phyloP scores from a whole-genome alignment of 2,113 vertebrate genomes.

The Rhadina sibilatrix region DNA sequence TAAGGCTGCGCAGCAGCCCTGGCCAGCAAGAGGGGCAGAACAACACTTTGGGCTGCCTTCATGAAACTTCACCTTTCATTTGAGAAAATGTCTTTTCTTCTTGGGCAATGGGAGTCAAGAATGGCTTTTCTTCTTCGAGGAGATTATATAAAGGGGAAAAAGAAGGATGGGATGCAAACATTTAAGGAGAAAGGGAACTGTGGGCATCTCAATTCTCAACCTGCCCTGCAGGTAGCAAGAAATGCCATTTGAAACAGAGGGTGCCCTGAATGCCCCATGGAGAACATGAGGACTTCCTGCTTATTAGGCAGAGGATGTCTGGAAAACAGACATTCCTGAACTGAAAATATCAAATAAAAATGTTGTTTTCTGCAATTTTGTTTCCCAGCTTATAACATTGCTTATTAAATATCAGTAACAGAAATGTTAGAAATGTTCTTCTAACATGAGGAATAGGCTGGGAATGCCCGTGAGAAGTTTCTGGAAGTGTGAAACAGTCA shows the following conservation, averaged over 20 bases:
- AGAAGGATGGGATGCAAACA: not conserved
- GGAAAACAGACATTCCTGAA: not conserved
- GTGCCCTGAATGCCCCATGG: not conserved
- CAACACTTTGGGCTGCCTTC: not conserved
- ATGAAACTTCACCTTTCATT: not conserved
- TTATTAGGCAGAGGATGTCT: not conserved
- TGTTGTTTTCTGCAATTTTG: not conserved
- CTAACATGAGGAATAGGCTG: not conserved
- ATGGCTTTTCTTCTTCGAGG: not conserved
- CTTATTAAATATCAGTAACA: not conserved
- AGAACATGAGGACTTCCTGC: not conserved
- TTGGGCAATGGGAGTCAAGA: not conserved
- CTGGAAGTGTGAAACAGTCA: not conserved
- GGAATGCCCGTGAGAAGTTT: not conserved
- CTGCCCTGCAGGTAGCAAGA: not conserved
- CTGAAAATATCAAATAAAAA: not conserved
- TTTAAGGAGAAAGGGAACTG: not conserved
- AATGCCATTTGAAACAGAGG: not conserved
- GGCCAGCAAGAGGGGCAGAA: conserved; percentile 12
- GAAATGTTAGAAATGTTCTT: too few species aligned
- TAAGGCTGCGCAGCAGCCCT: conserved; percentile 46
- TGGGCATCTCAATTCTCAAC: not conserved
- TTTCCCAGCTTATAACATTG: not conserved
- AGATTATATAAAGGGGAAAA: not conserved
- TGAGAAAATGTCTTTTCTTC: not conserved